phyloP scores from a whole-genome alignment of 1,140 invertebrate genomes.

The Aphidius gifuensis region DNA sequence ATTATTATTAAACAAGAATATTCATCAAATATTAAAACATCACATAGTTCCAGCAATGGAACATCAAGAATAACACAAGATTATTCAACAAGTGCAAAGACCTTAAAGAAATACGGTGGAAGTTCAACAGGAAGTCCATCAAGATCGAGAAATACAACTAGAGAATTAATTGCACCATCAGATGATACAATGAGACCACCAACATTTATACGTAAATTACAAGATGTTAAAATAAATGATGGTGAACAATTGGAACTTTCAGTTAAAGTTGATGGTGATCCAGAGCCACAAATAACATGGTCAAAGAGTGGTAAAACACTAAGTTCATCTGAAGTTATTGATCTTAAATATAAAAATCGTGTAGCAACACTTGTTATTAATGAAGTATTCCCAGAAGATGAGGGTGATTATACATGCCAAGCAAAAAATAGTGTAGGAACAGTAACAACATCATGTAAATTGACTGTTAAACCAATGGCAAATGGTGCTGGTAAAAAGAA shows the following conservation, averaged over 20 bases:
- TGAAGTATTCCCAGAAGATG: slow-evolving; percentile 92
- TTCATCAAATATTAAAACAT: slow-evolving; percentile 18
- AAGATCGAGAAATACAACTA: slow-evolving; percentile 83
- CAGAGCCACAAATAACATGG: slow-evolving; percentile 88
- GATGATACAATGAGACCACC: slow-evolving; percentile 83
- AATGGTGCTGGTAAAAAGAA: slow-evolving; percentile 48
- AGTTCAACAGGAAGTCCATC: slow-evolving; percentile 70
- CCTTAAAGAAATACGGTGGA: slow-evolving; percentile 74
- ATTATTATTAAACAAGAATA: slow-evolving; percentile 60
- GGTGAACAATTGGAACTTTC: slow-evolving; percentile 76
- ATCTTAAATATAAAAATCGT: slow-evolving; percentile 87
- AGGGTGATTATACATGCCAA: slow-evolving; percentile 82
- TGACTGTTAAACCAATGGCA: slow-evolving; percentile 75
- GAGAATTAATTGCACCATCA: slow-evolving; percentile 85
- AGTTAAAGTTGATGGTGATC: slow-evolving; percentile 81
- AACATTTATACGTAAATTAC: slow-evolving; percentile 72
- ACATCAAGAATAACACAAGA: slow-evolving; percentile 33
- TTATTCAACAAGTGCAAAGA: slow-evolving; percentile 51
- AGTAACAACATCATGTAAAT: slow-evolving; percentile 76
- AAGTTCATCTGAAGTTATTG: slow-evolving; percentile 78
- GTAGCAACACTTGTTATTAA: slow-evolving; percentile 81
- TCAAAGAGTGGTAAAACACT: slow-evolving; percentile 72
- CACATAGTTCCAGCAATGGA: slow-evolving; percentile 32
- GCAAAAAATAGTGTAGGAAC: slow-evolving; percentile 87
- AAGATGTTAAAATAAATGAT: slow-evolving; percentile 71